A percentile compares a stretch with the other conserved stretches of the same genome.
Evolutionary conservation across 2,888 invertebrate genomes (phyloP).

Genomic region (Rhingia campestris): DNA sequence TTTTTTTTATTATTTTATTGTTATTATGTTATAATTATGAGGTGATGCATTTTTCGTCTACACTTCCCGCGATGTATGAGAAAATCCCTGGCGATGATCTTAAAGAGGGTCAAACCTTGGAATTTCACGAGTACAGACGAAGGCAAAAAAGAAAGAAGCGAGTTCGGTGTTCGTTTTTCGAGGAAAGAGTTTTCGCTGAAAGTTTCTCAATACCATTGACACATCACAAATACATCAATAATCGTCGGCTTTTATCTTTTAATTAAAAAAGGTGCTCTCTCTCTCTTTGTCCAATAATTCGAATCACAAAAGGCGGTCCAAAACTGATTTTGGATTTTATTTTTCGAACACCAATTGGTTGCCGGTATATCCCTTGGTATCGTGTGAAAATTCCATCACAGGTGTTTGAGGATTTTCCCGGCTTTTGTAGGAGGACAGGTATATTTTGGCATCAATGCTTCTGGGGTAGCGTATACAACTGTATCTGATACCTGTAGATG

Average conservation of each 20-base stretch:
- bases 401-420: background rate
- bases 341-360: background rate
- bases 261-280: too few species aligned
- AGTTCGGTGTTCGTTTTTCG: background rate
- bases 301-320: background rate
- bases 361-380: background rate
- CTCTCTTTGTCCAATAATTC: background rate
- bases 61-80: constrained; percentile 35
- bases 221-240: too few species aligned
- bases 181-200: background rate
- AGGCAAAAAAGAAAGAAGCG: background rate
- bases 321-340: background rate
- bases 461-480: background rate
- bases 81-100: constrained; percentile 57
- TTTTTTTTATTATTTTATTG: constrained; percentile 44
- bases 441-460: background rate
- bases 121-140: background rate
- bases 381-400: background rate
- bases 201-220: background rate
- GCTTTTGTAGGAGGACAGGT: background rate
- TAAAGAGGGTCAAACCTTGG: constrained; percentile 52
- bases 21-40: constrained; percentile 61
- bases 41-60: constrained; percentile 25
- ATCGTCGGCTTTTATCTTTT: too few species aligned
- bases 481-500: background rate